Percentiles rank a stretch among this genome's conserved stretches.
These are phyloP conservation scores for Osmerus eperlanus DNA, from an alignment of 2,113 vertebrate species.

Conservation along the genomic window DNA sequence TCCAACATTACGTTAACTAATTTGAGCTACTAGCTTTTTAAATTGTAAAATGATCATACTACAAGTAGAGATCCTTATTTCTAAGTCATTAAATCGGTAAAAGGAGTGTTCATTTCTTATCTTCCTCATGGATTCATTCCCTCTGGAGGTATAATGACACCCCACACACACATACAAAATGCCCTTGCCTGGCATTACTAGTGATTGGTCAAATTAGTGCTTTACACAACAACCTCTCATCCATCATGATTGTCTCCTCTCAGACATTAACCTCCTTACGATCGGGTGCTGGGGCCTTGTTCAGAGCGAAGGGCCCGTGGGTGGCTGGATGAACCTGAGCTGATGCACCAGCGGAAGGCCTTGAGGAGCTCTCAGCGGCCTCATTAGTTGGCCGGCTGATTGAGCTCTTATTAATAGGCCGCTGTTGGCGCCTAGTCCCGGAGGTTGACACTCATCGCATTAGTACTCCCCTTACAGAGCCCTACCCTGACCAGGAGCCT, in stretches of 20 bases:
- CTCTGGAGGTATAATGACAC: background rate
- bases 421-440: constrained; percentile 27
- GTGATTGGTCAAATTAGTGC: too few species aligned
- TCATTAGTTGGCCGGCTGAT: constrained; percentile 25
- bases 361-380: constrained; percentile 14
- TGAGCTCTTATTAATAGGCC: constrained; percentile 31
- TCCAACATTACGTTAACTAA: too few species aligned
- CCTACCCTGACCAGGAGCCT: background rate
- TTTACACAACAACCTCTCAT: constrained; percentile 18
- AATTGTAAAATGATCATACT: too few species aligned
- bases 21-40: too few species aligned
- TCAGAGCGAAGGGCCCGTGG: background rate
- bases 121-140: background rate
- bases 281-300: constrained; percentile 5
- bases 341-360: constrained; percentile 25
- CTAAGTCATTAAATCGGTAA: too few species aligned
- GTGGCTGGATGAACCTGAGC: constrained; percentile 13
- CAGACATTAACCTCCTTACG: constrained; percentile 13
- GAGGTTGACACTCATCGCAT: constrained; percentile 10
- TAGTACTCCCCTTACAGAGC: background rate
- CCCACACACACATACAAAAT: too few species aligned
- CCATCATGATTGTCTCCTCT: constrained; percentile 7
- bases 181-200: too few species aligned
- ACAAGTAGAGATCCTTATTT: too few species aligned
- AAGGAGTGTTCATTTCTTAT: too few species aligned